Percentiles rank a stretch among this genome's conserved stretches.
Conservation (phyloP, 2,888 invertebrate genomes). For the Melinaea menophilus region DNA sequence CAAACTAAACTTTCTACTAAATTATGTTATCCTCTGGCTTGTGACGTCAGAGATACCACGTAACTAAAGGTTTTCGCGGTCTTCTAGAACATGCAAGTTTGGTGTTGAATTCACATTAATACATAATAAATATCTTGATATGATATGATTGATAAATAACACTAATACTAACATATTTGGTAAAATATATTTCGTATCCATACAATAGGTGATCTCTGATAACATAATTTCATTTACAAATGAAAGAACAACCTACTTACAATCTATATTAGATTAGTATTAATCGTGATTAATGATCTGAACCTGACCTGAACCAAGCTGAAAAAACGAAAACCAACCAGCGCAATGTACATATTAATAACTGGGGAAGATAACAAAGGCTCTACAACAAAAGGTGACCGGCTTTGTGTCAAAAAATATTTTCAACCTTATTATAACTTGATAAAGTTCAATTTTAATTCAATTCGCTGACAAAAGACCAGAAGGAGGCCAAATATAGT, state of each 20-base stretch:
- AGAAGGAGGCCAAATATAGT: constrained; percentile 52
- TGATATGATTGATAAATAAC: too few relatives aligned
- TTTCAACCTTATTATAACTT: constrained; percentile 17
- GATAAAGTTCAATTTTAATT: constrained; percentile 15
- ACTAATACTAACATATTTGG: too few relatives aligned
- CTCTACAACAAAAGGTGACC: constrained; percentile 36
- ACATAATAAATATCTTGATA: too few relatives aligned
- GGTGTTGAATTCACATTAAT: too few relatives aligned
- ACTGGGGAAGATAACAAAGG: constrained; percentile 32
- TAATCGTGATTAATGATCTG: background rate
- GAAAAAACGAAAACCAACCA: constrained; percentile 5
- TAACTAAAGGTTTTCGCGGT: too few relatives aligned
- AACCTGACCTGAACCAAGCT: background rate
- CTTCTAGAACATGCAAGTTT: too few relatives aligned
- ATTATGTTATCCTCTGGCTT: too few relatives aligned
- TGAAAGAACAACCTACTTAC: background rate
- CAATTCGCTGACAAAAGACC: constrained; percentile 34
- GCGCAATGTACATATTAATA: background rate
- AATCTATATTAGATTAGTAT: background rate
- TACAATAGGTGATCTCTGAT: background rate
- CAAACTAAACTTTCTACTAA: too few relatives aligned
- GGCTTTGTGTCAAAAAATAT: constrained; percentile 22
- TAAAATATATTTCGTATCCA: background rate
- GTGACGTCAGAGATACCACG: too few relatives aligned
- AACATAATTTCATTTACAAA: background rate